These are phyloP conservation scores for Bombyx mandarina DNA, from an alignment of 1,140 invertebrate genomes.

Conservation along the genomic window DNA sequence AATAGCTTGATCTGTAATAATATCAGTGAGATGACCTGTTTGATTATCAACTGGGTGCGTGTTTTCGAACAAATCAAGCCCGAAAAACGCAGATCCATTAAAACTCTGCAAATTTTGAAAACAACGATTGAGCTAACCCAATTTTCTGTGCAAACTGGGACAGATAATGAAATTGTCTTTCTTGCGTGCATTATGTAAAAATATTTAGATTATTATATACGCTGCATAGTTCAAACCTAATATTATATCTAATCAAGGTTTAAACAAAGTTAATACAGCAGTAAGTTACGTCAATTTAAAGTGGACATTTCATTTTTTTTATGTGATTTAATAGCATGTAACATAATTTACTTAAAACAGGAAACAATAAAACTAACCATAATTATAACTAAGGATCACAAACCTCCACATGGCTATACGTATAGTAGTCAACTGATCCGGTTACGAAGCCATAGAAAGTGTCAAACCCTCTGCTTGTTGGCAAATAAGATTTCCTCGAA, in stretches of 20 bases:
- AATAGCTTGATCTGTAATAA: constrained; percentile 80
- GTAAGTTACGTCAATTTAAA: too few relatives aligned
- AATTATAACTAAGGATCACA: background rate
- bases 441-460: constrained; percentile 86
- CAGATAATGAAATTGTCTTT: too few relatives aligned
- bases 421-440: constrained; percentile 84
- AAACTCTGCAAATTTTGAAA: constrained; percentile 17
- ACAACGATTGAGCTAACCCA: too few relatives aligned
- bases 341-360: too few relatives aligned
- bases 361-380: background rate
- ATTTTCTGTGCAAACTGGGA: too few relatives aligned
- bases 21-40: constrained; percentile 79
- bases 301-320: too few relatives aligned
- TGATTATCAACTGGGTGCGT: constrained; percentile 71
- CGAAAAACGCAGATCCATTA: constrained; percentile 33
- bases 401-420: constrained; percentile 73
- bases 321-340: too few relatives aligned
- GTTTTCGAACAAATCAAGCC: constrained; percentile 76
- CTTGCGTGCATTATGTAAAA: too few relatives aligned
- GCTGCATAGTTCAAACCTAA: too few relatives aligned
- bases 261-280: too few relatives aligned
- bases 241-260: too few relatives aligned
- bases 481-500: constrained; percentile 78
- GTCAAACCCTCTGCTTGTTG: constrained; percentile 83
- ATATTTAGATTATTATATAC: too few relatives aligned